phyloP scores from a whole-genome alignment of 2,113 vertebrate species.

The Pelusios castaneus region DNA sequence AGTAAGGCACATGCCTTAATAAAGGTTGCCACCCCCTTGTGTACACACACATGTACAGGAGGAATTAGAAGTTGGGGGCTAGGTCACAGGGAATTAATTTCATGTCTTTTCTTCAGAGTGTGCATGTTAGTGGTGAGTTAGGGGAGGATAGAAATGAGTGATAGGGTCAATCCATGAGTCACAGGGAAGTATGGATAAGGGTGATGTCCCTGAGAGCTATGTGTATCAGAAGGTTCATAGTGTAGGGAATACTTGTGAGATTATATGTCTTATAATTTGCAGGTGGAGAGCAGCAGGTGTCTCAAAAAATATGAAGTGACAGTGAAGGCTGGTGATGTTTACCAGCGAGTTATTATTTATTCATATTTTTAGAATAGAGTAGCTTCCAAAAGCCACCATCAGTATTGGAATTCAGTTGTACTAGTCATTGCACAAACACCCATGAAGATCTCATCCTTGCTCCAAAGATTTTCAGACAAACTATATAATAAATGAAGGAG shows the following conservation, averaged over 20 bases:
- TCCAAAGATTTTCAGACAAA: neutral
- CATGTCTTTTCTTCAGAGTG: neutral
- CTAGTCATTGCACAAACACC: neutral
- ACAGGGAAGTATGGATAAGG: neutral
- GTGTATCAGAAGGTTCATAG: neutral
- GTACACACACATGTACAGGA: accelerated
- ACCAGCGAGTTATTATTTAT: neutral
- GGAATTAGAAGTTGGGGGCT: neutral
- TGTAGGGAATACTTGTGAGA: neutral
- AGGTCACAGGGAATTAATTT: neutral
- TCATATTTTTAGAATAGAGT: neutral
- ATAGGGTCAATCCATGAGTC: neutral
- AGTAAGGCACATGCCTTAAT: too few relatives aligned
- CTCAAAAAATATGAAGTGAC: neutral
- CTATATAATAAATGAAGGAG: neutral
- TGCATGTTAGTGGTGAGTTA: accelerated
- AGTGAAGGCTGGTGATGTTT: neutral
- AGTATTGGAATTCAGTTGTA: neutral
- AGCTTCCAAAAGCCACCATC: neutral
- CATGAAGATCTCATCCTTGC: neutral
- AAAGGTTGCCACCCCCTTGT: too few relatives aligned
- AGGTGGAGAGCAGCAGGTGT: neutral
- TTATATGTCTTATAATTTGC: neutral
- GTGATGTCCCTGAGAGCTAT: neutral
- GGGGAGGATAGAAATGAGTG: neutral